Percentiles rank a stretch among this genome's conserved stretches.
Evolutionary conservation across 2,113 vertebrate genomes (phyloP).

Genomic region (Rhombomys opimus): DNA sequence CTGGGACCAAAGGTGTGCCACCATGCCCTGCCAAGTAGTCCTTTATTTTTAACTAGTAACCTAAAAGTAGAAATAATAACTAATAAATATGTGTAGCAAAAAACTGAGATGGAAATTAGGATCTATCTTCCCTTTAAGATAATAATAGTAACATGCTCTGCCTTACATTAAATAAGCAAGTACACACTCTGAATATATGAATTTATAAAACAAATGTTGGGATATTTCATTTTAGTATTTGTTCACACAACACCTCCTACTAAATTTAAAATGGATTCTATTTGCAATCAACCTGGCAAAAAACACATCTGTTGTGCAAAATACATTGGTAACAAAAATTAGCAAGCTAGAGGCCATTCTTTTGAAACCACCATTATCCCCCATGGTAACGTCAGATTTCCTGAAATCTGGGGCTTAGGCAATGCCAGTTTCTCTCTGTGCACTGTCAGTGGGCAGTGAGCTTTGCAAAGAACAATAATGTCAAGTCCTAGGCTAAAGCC

Average conservation of each 20-base stretch:
- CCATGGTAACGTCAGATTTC: not conserved
- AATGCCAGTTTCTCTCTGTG: not conserved
- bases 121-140: constrained; percentile 25
- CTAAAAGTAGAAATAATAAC: constrained; percentile 30
- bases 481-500: not conserved
- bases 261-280: constrained; percentile 73
- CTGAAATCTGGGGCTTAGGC: not conserved
- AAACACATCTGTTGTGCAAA: constrained; percentile 68
- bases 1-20: not conserved
- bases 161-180: constrained; percentile 40
- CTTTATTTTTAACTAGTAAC: constrained; percentile 20
- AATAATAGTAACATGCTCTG: not conserved
- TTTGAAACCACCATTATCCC: not conserved
- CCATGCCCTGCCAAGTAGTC: not conserved
- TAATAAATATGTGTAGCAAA: not conserved
- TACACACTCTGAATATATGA: constrained; percentile 26
- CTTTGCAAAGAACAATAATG: not conserved
- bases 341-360: constrained; percentile 28
- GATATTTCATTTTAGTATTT: constrained; percentile 52
- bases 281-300: constrained; percentile 72
- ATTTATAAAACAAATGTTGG: constrained; percentile 54
- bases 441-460: not conserved
- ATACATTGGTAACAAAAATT: constrained; percentile 50
- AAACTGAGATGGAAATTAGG: constrained; percentile 44
- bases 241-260: constrained; percentile 57